These are phyloP conservation scores for Agriopis aurantiaria DNA, from an alignment of 2,888 invertebrate genomes.

Conservation along the genomic window DNA sequence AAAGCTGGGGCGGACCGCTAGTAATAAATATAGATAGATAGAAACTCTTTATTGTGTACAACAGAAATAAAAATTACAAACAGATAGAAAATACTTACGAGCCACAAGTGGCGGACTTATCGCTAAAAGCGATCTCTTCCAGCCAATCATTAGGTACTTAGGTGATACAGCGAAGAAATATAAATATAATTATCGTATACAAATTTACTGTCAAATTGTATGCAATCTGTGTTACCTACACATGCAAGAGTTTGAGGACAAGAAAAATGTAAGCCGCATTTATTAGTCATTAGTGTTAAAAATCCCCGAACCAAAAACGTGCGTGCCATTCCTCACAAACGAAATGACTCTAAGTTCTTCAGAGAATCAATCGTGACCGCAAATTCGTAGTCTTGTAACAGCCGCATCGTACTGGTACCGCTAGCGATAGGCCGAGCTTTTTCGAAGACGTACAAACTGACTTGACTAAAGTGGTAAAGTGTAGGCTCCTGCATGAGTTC, in stretches of 20 bases:
- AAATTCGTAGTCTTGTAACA: conserved; percentile 18
- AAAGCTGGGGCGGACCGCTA: no score
- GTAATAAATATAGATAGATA: no score
- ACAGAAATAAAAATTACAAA: no score
- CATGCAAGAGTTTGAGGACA: background rate
- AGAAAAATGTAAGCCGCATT: background rate
- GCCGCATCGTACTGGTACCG: conserved; percentile 17
- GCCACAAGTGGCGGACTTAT: no score
- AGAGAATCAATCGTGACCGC: conserved; percentile 18
- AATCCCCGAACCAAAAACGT: conserved; percentile 15
- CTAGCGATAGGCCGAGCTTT: conserved; percentile 56
- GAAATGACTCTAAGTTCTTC: conserved; percentile 15
- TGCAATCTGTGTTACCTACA: background rate
- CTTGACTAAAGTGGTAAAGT: conserved; percentile 45
- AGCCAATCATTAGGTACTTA: no score
- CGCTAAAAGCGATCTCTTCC: no score
- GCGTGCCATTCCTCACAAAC: conserved; percentile 20
- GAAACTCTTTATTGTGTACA: no score
- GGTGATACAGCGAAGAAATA: background rate
- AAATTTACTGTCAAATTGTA: background rate
- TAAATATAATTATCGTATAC: background rate
- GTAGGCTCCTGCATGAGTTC: conserved; percentile 59
- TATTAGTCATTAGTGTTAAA: conserved; percentile 21
- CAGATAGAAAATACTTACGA: no score
- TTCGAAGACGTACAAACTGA: conserved; percentile 56